A percentile compares a stretch with the other conserved stretches of the same genome.
Evolutionary conservation across 2,888 invertebrate genomes (phyloP).

Genomic region (Calliphora vomitoria): DNA sequence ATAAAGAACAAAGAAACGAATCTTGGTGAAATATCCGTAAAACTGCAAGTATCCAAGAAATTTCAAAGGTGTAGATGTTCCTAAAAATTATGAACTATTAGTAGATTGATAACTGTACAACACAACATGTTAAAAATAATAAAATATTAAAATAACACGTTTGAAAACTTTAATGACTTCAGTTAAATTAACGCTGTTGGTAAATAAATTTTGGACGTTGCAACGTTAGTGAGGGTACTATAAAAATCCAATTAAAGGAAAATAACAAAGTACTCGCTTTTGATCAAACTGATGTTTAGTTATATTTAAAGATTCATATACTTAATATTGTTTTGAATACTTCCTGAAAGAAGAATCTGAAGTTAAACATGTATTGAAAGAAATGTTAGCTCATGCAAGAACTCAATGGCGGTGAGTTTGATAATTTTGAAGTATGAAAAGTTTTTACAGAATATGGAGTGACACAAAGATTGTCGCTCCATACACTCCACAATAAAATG

Average conservation of each 20-base stretch:
- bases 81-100: neutral
- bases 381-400: too few relatives aligned
- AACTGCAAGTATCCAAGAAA: slow-evolving; percentile 24
- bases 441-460: too few relatives aligned
- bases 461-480: neutral
- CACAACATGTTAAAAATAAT: too few relatives aligned
- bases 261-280: slow-evolving; percentile 5
- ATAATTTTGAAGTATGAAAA: too few relatives aligned
- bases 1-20: slow-evolving; percentile 22
- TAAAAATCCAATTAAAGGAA: slow-evolving; percentile 5
- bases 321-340: too few relatives aligned
- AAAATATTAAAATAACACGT: too few relatives aligned
- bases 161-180: slow-evolving; percentile 10
- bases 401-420: too few relatives aligned
- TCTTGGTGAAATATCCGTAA: slow-evolving; percentile 24
- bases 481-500: neutral
- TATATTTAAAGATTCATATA: too few relatives aligned
- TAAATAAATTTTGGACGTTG: slow-evolving; percentile 23
- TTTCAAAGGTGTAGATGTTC: neutral
- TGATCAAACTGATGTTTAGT: slow-evolving; percentile 31
- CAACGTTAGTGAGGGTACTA: slow-evolving; percentile 22
- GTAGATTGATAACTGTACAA: too few relatives aligned
- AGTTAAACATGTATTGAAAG: too few relatives aligned
- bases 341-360: too few relatives aligned
- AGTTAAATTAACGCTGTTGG: neutral